Conservation (phyloP, 2,797 vertebrate species). For the Rhynchotus rufescens region DNA sequence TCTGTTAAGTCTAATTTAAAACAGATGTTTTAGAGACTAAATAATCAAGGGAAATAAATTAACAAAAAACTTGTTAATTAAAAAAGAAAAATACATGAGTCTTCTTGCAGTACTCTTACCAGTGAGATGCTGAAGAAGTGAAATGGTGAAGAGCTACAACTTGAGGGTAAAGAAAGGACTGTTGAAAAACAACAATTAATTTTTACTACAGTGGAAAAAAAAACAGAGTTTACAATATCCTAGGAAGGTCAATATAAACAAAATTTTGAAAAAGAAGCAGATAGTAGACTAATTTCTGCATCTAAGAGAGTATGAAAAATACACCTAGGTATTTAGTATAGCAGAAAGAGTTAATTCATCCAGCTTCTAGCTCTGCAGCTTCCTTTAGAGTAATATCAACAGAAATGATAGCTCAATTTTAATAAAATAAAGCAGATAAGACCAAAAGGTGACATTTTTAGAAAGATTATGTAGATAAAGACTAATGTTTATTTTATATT, state of each 20-base stretch:
- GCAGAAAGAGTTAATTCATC: neutral
- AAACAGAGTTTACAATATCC: neutral
- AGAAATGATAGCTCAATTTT: neutral
- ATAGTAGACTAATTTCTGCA: neutral
- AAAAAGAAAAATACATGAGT: neutral
- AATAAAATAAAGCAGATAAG: neutral
- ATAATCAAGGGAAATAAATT: neutral
- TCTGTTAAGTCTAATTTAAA: neutral
- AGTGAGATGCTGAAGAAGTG: neutral
- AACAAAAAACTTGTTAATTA: no score
- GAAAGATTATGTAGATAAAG: neutral
- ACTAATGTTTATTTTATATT: neutral
- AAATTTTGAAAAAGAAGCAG: neutral
- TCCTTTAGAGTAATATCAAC: neutral
- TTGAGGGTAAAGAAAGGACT: neutral
- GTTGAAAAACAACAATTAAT: neutral
- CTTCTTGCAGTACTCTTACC: neutral
- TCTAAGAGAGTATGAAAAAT: neutral
- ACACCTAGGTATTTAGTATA: neutral
- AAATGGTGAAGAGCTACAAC: neutral
- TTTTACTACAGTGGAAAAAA: neutral
- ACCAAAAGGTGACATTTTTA: neutral
- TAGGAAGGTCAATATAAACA: neutral
- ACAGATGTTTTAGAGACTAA: neutral
- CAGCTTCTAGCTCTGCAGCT: neutral